phyloP scores from a whole-genome alignment of 2,888 invertebrate species.

The Lapara coniferarum region DNA sequence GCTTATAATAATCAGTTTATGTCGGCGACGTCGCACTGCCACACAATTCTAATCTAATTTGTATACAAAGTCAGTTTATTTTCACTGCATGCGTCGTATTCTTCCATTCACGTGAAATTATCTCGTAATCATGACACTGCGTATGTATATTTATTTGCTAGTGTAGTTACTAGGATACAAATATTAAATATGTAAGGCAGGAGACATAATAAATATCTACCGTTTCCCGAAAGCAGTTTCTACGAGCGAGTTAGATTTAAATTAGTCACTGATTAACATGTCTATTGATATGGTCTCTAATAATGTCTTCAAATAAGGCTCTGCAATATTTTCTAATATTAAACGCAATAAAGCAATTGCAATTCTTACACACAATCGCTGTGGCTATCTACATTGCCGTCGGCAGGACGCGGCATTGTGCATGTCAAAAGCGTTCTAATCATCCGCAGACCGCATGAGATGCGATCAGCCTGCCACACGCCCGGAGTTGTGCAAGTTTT shows the following conservation, averaged over 20 bases:
- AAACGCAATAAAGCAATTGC: background rate
- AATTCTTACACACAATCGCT: background rate
- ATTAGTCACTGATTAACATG: too few relatives aligned
- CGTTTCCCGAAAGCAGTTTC: too few relatives aligned
- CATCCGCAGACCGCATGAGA: background rate
- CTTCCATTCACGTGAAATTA: background rate
- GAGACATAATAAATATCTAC: too few relatives aligned
- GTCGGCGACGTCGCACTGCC: conserved; percentile 1
- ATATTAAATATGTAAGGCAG: too few relatives aligned
- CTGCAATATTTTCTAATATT: background rate
- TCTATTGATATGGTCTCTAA: too few relatives aligned
- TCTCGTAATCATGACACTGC: background rate
- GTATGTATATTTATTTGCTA: background rate
- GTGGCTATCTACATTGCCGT: background rate
- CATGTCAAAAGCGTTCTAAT: conserved; percentile 17
- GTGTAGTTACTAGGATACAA: too few relatives aligned
- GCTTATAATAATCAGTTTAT: conserved; percentile 24
- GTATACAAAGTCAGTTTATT: conserved; percentile 9
- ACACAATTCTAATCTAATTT: conserved; percentile 23
- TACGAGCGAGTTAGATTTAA: too few relatives aligned
- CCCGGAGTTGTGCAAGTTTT: conserved; percentile 29
- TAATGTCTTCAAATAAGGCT: too few relatives aligned
- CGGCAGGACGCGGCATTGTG: conserved; percentile 14
- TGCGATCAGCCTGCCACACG: conserved; percentile 31
- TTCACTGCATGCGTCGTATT: background rate